Evolutionary conservation across 2,797 vertebrate genomes (phyloP).

Genomic region (Neostethus bicornis): DNA sequence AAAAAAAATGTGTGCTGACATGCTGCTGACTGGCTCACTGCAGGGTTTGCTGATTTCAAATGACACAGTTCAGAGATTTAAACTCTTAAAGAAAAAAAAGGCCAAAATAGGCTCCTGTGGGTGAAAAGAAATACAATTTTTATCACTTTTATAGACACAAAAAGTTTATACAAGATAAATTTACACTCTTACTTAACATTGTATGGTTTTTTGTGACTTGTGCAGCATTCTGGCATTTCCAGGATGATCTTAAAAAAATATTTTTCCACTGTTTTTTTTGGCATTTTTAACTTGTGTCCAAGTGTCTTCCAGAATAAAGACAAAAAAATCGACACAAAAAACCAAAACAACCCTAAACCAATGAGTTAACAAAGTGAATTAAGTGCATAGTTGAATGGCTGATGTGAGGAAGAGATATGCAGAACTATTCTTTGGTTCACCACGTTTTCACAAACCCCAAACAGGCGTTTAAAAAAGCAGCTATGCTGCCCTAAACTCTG

Average conservation of each 20-base stretch:
- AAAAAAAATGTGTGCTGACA: not conserved
- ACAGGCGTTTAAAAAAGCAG: not conserved
- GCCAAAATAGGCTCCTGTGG: not conserved
- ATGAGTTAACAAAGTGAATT: slow-evolving; percentile 39
- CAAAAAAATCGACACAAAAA: slow-evolving; percentile 10
- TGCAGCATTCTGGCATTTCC: too few species aligned
- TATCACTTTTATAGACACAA: too few species aligned
- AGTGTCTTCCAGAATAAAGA: slow-evolving; percentile 17
- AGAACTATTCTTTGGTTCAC: slow-evolving; percentile 22
- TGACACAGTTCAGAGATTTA: too few species aligned
- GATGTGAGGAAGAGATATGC: slow-evolving; percentile 37
- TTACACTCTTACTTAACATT: too few species aligned
- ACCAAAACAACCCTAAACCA: slow-evolving; percentile 13
- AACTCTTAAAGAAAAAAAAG: not conserved
- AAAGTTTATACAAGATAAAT: too few species aligned
- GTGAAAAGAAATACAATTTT: not conserved
- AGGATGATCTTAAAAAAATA: not conserved
- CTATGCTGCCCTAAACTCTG: too few species aligned
- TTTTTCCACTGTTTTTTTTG: slow-evolving; percentile 2
- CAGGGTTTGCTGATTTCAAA: not conserved
- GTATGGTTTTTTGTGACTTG: too few species aligned
- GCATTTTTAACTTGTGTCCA: slow-evolving; percentile 16
- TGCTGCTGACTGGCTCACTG: not conserved
- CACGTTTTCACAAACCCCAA: slow-evolving; percentile 15
- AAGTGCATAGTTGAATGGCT: slow-evolving; percentile 15